Evolutionary conservation across 2,113 vertebrate species (phyloP).

Genomic region (Acrocephalus kingi): DNA sequence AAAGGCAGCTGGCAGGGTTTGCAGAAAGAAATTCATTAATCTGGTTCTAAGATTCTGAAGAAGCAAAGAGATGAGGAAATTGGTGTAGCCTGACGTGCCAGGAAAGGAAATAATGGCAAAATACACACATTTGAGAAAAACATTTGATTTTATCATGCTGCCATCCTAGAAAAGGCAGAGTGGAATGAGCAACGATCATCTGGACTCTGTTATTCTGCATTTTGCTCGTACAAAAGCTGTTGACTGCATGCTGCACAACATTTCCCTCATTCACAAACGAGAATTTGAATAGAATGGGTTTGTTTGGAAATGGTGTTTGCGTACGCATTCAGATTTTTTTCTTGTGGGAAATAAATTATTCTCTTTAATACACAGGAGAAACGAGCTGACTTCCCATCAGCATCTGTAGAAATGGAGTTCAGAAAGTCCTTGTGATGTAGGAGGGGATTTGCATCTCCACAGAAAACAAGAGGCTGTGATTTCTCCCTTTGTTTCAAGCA

Average conservation of each 20-base stretch:
- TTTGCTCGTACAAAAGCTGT: background rate
- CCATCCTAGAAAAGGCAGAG: background rate
- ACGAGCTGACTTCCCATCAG: background rate
- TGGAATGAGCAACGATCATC: background rate
- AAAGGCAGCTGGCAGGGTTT: background rate
- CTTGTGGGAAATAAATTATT: background rate
- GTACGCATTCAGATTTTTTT: background rate
- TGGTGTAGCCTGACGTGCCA: background rate
- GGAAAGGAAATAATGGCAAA: background rate
- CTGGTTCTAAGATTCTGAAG: background rate
- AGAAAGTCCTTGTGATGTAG: background rate
- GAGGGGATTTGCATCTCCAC: background rate
- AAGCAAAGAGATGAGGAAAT: background rate
- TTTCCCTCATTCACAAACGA: background rate
- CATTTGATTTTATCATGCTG: background rate
- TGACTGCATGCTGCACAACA: background rate
- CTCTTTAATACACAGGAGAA: background rate
- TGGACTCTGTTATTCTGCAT: background rate
- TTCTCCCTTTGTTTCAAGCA: background rate
- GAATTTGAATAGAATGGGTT: background rate
- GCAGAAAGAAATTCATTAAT: background rate
- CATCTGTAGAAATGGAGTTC: background rate
- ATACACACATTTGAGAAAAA: background rate
- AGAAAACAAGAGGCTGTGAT: background rate
- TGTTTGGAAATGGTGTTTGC: slow-evolving; percentile 4